These are phyloP conservation scores for Paramuricea clavata DNA, from an alignment of 92 coral and sea anemone genomes.

Conservation along the genomic window DNA sequence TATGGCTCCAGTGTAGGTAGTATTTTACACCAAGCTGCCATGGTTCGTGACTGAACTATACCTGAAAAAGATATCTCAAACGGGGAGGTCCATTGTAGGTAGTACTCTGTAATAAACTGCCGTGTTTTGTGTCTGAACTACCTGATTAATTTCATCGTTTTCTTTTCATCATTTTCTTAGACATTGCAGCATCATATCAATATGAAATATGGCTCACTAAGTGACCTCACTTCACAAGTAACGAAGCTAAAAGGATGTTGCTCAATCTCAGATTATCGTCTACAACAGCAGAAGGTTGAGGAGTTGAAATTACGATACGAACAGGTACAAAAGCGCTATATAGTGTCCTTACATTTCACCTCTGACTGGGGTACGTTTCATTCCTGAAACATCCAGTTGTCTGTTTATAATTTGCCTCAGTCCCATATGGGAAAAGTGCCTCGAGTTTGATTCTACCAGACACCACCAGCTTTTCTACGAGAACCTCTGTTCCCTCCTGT, in stretches of 20 bases:
- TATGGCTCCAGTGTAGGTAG: not conserved
- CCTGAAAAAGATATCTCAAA: not conserved
- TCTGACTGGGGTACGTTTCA: no score
- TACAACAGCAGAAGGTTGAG: constrained; percentile 83
- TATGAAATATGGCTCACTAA: constrained; percentile 86
- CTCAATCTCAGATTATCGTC: constrained; percentile 80
- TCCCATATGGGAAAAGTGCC: no score
- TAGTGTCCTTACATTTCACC: not conserved
- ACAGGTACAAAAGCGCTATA: constrained; percentile 67
- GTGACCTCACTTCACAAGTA: constrained; percentile 83
- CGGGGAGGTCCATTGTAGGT: not conserved
- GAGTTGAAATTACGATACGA: constrained; percentile 95
- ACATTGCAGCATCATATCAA: constrained; percentile 88
- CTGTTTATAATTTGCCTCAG: not conserved
- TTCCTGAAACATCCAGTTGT: not conserved
- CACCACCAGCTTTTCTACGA: no score
- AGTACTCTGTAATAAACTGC: not conserved
- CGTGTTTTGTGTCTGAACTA: not conserved
- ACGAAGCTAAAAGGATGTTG: constrained; percentile 80
- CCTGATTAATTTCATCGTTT: not conserved
- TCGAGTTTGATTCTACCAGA: no score
- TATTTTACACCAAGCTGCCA: not conserved
- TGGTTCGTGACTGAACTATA: not conserved
- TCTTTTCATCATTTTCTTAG: constrained; percentile 44
- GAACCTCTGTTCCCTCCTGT: no score